Evolutionary conservation across 2,888 invertebrate species (phyloP).

Genomic region (Oeneis ivallda): DNA sequence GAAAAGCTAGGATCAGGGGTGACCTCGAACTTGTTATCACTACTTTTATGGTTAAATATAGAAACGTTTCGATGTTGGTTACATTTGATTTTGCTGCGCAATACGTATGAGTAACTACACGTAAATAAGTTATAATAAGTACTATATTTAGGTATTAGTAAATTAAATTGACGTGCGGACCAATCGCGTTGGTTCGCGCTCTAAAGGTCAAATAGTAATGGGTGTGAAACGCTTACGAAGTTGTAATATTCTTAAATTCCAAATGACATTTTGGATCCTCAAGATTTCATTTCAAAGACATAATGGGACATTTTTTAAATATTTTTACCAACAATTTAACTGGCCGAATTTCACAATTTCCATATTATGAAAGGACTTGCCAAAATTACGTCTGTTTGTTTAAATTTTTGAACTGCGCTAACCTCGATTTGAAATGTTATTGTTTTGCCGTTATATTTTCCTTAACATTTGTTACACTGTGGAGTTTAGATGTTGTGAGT

Average conservation of each 20-base stretch:
- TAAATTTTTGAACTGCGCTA: not conserved
- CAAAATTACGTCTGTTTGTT: not conserved
- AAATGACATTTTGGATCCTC: too few relatives aligned
- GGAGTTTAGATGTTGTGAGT: not conserved
- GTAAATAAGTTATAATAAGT: too few relatives aligned
- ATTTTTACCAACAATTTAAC: too few relatives aligned
- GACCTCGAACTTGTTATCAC: conserved; percentile 13
- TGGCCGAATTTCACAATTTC: not conserved
- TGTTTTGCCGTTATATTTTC: conserved; percentile 1
- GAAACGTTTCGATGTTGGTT: not conserved
- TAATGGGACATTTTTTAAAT: too few relatives aligned
- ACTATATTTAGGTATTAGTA: too few relatives aligned
- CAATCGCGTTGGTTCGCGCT: too few relatives aligned
- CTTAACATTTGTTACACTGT: not conserved
- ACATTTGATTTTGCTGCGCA: not conserved
- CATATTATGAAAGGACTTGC: not conserved
- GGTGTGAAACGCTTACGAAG: too few relatives aligned
- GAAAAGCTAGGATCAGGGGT: not conserved
- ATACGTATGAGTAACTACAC: not conserved
- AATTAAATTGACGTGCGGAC: too few relatives aligned
- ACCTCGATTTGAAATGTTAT: not conserved
- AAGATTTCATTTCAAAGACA: too few relatives aligned
- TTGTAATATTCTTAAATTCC: too few relatives aligned
- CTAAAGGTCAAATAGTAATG: too few relatives aligned
- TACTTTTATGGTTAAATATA: not conserved